Percentiles rank a stretch among this genome's conserved stretches.
These are phyloP conservation scores for Columbina picui DNA, from an alignment of 2,113 vertebrate genomes.

Conservation along the genomic window DNA sequence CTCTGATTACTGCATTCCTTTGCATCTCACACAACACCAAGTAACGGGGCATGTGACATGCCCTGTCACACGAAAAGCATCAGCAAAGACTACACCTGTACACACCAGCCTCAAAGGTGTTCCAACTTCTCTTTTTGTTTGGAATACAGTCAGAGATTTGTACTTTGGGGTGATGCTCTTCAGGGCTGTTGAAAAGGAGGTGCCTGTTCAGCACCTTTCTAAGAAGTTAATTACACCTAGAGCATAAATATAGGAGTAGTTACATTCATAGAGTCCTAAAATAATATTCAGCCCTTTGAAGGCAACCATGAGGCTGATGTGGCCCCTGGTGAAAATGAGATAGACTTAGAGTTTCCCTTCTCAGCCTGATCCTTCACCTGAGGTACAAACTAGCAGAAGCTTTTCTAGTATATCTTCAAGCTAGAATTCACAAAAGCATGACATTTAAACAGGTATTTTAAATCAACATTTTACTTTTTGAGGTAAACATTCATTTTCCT, in stretches of 20 bases:
- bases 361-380: background rate
- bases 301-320: too few species aligned
- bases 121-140: background rate
- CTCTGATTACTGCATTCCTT: background rate
- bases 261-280: too few species aligned
- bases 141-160: background rate
- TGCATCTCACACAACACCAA: background rate
- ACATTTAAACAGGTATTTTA: background rate
- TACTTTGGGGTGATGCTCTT: background rate
- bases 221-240: background rate
- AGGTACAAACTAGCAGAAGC: background rate
- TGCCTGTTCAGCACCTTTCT: background rate
- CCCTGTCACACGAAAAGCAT: background rate
- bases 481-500: background rate
- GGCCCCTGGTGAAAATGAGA: too few species aligned
- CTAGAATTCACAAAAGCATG: background rate
- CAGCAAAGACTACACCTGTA: background rate
- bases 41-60: background rate
- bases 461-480: background rate
- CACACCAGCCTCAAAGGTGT: background rate
- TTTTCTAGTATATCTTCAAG: background rate
- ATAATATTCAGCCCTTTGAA: too few species aligned
- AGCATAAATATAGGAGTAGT: too few species aligned
- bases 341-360: background rate
- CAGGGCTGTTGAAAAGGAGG: background rate